Evolutionary conservation across 2,113 vertebrate species (phyloP).

Genomic region (Campylomormyrus numenius): DNA sequence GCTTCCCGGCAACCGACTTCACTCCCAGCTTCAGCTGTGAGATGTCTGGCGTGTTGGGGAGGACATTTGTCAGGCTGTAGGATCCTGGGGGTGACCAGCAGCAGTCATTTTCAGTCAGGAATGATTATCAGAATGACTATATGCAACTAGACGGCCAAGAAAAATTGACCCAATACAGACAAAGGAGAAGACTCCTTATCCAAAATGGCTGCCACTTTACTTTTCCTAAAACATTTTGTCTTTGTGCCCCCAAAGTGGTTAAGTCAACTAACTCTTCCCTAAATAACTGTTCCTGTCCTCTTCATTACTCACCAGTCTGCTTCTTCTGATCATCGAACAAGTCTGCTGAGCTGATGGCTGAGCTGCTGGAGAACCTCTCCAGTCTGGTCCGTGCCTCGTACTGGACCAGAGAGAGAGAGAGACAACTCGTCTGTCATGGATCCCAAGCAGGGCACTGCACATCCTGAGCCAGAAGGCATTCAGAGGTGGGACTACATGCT

Average conservation of each 20-base stretch:
- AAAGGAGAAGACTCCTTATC: not conserved
- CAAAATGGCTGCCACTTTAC: not conserved
- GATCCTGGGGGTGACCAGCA: slow-evolving; percentile 49
- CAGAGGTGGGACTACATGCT: not conserved
- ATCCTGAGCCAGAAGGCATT: not conserved
- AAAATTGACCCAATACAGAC: not conserved
- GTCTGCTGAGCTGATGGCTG: slow-evolving; percentile 86
- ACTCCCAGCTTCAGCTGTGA: slow-evolving; percentile 85
- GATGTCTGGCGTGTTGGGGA: slow-evolving; percentile 85
- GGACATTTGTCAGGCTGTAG: slow-evolving; percentile 74
- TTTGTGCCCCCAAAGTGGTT: not conserved
- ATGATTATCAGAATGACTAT: not conserved
- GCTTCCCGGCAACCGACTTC: slow-evolving; percentile 80
- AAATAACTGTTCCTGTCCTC: too few species aligned
- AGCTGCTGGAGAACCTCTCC: slow-evolving; percentile 73
- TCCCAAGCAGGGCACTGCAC: not conserved
- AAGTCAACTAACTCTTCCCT: not conserved
- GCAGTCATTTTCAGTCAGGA: not conserved
- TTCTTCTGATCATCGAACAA: slow-evolving; percentile 87
- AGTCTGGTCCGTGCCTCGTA: slow-evolving; percentile 80
- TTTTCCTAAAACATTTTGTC: not conserved
- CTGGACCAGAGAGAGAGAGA: slow-evolving; percentile 47
- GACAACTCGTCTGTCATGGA: not conserved
- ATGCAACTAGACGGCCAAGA: not conserved
- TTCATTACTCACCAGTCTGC: slow-evolving; percentile 57